Base-by-base conservation (phyloP, 2,113 vertebrate species). In the Toxotes jaculatrix region DNA sequence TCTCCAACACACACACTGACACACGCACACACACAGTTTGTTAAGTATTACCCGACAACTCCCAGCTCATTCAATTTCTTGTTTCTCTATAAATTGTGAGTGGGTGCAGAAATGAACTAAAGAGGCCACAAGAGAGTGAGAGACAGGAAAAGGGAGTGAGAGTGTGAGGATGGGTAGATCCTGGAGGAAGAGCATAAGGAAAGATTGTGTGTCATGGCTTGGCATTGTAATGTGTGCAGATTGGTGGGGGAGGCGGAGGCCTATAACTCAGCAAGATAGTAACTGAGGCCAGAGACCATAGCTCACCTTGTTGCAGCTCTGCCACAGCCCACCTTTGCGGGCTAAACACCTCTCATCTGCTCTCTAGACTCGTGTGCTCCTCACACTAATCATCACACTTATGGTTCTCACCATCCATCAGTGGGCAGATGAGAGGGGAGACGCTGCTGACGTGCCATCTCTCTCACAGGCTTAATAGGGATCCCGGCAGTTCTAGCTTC, bases 221-320 rank as follows among this genome's bases (percentile, higher is more conserved):
- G 87, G 83, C 87, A 88, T 74, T 68, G 77, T 80, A 81, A 85
- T 81, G 89, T 72, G 90, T 86, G 67, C 90, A 92, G 92, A 91
- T 87, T 86, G 90, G 87, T 87, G 70, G 61, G 32, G 63, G 78
- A 86, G 90, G 87, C 60, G 61, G 70, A 55, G 65, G 78, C 77
- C 83, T 64, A 88, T 88, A 91, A 89, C 88, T 92, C 90, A 88
- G 85, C 76, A 71, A 80, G 90, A 85, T 88, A 82, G 86, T 84
- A 86, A 88, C 80, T 14, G 43, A 83, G 77, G 85, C 89, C 83
- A 82, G 88, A 55, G 74, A 80, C 80, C 82, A 79, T 77, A 82
- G 80, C 88, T 91, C 87, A 92, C 87, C 89, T 89, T 73, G 78
- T 47, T 36, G 57, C 45, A 10, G 71, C 64, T 82, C 56, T 70